phyloP scores from a whole-genome alignment of 2,888 invertebrate species.

The Cataglyphis rosenhaueri region DNA sequence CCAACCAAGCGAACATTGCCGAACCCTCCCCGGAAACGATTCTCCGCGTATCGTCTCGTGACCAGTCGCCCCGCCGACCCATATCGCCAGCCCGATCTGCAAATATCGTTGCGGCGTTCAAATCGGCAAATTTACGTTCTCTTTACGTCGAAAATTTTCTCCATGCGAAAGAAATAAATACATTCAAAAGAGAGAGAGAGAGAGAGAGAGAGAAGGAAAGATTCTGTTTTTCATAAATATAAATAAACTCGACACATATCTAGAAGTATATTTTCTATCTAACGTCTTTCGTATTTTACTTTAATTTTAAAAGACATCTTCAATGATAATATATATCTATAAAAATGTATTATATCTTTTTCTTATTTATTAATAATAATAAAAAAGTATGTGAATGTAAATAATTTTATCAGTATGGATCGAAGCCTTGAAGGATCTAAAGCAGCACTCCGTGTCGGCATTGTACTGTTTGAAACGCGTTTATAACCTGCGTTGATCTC shows the following conservation, averaged over 20 bases:
- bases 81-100: constrained; percentile 43
- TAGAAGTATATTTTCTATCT: neutral
- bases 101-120: constrained; percentile 49
- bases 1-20: constrained; percentile 72
- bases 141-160: constrained; percentile 30
- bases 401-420: constrained; percentile 6
- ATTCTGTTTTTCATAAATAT: neutral
- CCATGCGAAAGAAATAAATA: neutral
- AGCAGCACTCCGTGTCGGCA: neutral
- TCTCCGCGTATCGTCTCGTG: constrained; percentile 72
- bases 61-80: constrained; percentile 54
- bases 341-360: neutral
- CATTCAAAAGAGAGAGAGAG: too few relatives aligned
- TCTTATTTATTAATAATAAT: neutral
- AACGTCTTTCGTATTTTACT: neutral
- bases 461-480: constrained; percentile 34
- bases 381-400: neutral
- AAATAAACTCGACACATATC: neutral
- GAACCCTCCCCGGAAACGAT: constrained; percentile 74
- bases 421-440: neutral
- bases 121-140: constrained; percentile 47
- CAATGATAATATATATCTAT: neutral
- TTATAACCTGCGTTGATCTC: neutral
- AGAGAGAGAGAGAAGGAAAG: too few relatives aligned
- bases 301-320: neutral